Percentiles rank a stretch among this genome's conserved stretches.
phyloP scores from a whole-genome alignment of 2,113 vertebrate genomes.

The Rhinichthys klamathensis region DNA sequence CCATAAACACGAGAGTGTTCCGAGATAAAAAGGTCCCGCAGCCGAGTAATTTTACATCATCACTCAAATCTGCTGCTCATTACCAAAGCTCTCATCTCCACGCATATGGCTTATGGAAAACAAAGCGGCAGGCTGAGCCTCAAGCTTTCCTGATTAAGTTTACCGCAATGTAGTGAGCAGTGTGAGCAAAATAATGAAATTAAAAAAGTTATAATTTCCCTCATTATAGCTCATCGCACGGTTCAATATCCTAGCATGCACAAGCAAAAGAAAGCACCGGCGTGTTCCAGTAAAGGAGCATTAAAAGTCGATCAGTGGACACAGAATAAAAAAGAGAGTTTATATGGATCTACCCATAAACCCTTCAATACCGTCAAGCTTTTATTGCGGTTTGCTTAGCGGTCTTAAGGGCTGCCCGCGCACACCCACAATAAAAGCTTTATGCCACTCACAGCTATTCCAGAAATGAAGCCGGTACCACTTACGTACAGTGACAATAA shows the following conservation, averaged over 20 bases:
- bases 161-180: background rate
- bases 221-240: background rate
- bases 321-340: constrained; percentile 42
- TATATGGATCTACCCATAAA: constrained; percentile 62
- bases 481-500: constrained; percentile 62
- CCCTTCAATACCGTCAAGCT: constrained; percentile 59
- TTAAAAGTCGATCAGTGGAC: constrained; percentile 32
- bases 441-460: constrained; percentile 61
- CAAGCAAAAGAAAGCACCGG: background rate
- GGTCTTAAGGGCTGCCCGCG: constrained; percentile 59
- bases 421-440: constrained; percentile 61
- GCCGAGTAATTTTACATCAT: constrained; percentile 35
- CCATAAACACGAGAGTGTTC: constrained; percentile 16
- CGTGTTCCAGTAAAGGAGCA: background rate
- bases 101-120: constrained; percentile 4
- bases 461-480: constrained; percentile 65
- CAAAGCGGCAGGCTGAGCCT: background rate
- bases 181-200: constrained; percentile 20
- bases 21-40: constrained; percentile 31
- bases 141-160: constrained; percentile 35
- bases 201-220: constrained; percentile 20
- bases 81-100: constrained; percentile 34
- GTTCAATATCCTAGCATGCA: background rate
- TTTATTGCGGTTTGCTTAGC: constrained; percentile 66
- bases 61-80: constrained; percentile 43